Evolutionary conservation across 2,113 vertebrate genomes (phyloP).

Genomic region (Boulengeromyrus knoepffleri): DNA sequence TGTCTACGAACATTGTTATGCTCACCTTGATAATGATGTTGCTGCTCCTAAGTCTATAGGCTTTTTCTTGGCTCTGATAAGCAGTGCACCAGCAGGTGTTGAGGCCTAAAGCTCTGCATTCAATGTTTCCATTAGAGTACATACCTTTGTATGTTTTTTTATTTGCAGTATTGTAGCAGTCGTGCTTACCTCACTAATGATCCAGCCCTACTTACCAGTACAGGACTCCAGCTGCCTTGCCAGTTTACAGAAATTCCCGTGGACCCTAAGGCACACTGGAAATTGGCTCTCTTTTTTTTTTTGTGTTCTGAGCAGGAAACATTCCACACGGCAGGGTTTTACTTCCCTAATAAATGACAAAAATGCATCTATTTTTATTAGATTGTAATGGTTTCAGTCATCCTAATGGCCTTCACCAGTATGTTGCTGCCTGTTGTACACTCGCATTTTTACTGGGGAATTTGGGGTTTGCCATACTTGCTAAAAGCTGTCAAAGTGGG

Average conservation of each 20-base stretch:
- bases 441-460: background rate
- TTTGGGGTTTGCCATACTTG: background rate
- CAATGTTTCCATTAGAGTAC: background rate
- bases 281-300: background rate
- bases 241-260: background rate
- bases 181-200: background rate
- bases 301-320: background rate
- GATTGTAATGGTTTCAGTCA: background rate
- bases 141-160: background rate
- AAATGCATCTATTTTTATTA: background rate
- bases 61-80: background rate
- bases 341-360: constrained; percentile 5
- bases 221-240: background rate
- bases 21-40: background rate
- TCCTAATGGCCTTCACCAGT: background rate
- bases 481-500: background rate
- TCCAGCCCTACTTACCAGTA: background rate
- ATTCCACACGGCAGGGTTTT: background rate
- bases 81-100: background rate
- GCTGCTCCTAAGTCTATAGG: background rate
- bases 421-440: background rate
- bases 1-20: background rate
- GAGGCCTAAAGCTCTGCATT: background rate
- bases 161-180: background rate
- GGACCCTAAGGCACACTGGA: background rate